Evolutionary conservation across 2,888 invertebrate genomes (phyloP).

Genomic region (Drosophila anomelani): DNA sequence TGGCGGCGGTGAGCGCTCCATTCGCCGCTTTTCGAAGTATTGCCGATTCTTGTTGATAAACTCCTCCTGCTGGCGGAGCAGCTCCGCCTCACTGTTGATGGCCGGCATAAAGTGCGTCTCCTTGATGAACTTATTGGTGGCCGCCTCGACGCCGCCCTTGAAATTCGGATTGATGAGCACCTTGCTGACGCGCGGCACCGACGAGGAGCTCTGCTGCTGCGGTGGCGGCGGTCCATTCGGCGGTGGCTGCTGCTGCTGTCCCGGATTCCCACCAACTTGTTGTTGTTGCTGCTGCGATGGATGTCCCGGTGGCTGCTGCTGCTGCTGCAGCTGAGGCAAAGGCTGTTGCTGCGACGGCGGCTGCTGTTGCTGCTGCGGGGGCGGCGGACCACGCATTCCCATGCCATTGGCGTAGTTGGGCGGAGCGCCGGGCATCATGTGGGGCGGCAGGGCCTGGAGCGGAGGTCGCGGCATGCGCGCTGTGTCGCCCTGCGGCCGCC

Average conservation of each 20-base stretch:
- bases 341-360: constrained; percentile 45
- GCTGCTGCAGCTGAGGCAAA: constrained; percentile 14
- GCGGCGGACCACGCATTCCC: constrained; percentile 65
- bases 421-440: constrained; percentile 60
- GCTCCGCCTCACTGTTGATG: constrained; percentile 84
- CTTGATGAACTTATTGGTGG: constrained; percentile 84
- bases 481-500: constrained; percentile 76
- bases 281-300: constrained; percentile 50
- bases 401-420: constrained; percentile 74
- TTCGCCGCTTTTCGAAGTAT: constrained; percentile 84
- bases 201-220: constrained; percentile 20
- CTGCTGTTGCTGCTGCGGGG: constrained; percentile 44
- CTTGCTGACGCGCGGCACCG: constrained; percentile 70
- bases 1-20: constrained; percentile 82
- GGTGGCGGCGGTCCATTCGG: constrained; percentile 37
- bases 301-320: constrained; percentile 40
- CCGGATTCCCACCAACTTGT: constrained; percentile 36
- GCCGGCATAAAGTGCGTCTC: constrained; percentile 84
- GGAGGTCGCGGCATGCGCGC: constrained; percentile 86
- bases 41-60: constrained; percentile 85
- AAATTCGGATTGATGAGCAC: constrained; percentile 85
- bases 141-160: constrained; percentile 85
- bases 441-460: constrained; percentile 68
- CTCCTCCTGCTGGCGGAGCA: constrained; percentile 84
- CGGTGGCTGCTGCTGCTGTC: constrained; percentile 35